Evolutionary conservation across 2,113 vertebrate genomes (phyloP).

Genomic region (Orthochromis indermauri): DNA sequence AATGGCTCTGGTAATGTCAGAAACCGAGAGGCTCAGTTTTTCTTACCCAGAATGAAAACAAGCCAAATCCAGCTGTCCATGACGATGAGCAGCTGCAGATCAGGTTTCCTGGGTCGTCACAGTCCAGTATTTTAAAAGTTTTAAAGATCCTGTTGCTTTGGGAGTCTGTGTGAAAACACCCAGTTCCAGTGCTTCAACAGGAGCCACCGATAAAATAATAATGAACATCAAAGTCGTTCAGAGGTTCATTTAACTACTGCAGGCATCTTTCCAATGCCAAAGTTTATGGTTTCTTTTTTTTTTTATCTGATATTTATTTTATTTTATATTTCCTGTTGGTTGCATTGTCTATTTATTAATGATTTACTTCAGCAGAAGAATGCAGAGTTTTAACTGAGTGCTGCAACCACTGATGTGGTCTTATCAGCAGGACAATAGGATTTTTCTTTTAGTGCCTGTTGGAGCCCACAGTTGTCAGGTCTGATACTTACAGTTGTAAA

Average conservation of each 20-base stretch:
- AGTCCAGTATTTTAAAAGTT: no score
- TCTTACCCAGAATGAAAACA: not conserved
- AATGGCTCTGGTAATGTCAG: no score
- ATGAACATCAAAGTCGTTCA: not conserved
- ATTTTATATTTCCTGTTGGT: not conserved
- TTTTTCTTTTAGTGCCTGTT: not conserved
- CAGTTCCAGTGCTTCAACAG: not conserved
- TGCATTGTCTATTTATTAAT: not conserved
- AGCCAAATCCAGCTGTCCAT: not conserved
- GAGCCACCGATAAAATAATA: not conserved
- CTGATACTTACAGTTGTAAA: not conserved
- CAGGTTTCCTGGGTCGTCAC: not conserved
- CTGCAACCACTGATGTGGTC: not conserved
- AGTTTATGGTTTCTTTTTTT: not conserved
- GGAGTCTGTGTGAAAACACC: no score
- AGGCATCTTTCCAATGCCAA: not conserved
- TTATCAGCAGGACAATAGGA: not conserved
- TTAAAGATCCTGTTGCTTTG: no score
- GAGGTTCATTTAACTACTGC: not conserved
- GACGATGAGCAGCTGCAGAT: not conserved
- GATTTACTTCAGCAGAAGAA: not conserved
- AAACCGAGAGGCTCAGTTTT: no score
- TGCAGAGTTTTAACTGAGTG: not conserved
- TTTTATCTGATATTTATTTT: not conserved
- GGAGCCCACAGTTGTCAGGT: not conserved